Conservation (phyloP, 2,797 vertebrate genomes). For the Antrozous pallidus region DNA sequence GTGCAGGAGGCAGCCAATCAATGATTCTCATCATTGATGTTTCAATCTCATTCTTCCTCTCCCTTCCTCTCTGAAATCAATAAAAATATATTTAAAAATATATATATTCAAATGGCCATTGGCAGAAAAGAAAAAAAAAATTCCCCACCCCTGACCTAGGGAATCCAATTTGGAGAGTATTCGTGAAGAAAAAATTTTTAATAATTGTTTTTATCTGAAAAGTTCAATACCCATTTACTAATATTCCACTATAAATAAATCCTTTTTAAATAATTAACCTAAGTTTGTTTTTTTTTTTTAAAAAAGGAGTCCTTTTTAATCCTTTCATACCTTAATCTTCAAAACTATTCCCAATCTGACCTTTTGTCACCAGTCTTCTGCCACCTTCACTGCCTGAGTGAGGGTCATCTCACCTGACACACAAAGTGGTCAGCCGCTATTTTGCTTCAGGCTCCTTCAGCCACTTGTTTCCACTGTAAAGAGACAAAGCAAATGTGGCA, state of each 20-base stretch:
- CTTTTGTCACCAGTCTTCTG: neutral
- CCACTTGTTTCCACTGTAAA: neutral
- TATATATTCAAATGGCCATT: no score
- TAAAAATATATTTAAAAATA: no score
- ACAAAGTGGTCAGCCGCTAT: neutral
- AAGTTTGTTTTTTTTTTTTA: neutral
- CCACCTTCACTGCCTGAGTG: neutral
- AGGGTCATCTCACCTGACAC: neutral
- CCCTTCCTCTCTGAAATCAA: no score
- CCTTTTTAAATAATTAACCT: neutral
- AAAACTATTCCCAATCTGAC: neutral
- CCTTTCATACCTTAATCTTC: neutral
- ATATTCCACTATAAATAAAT: neutral
- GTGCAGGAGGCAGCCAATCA: no score
- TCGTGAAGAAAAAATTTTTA: neutral
- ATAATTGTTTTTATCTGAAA: slow-evolving; percentile 11
- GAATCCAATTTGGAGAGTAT: neutral
- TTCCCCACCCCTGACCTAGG: no score
- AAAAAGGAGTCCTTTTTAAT: neutral
- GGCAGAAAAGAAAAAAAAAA: no score
- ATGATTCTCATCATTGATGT: no score
- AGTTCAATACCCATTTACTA: slow-evolving; percentile 9
- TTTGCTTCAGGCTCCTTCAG: neutral
- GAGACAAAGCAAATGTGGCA: neutral
- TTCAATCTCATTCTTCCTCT: no score